Evolutionary conservation across 2,888 invertebrate species (phyloP).

Genomic region (Ecdyonurus torrentis): DNA sequence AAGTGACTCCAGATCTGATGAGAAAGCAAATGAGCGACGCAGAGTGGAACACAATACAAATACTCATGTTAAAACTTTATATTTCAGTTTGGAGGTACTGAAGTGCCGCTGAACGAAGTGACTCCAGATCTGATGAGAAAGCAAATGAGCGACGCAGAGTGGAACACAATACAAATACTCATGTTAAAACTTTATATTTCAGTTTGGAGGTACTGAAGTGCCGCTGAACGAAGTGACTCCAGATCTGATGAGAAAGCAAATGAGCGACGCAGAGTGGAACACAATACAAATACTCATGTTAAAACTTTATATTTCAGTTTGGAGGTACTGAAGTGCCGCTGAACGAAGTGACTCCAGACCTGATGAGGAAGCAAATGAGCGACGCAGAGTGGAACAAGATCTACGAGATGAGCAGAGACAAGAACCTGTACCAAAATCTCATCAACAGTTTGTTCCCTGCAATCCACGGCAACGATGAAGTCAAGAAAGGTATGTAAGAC

Average conservation of each 20-base stretch:
- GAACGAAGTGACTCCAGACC: slow-evolving; percentile 80
- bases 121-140: slow-evolving; percentile 83
- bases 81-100: no score
- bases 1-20: slow-evolving; percentile 81
- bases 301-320: slow-evolving; percentile 37
- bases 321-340: slow-evolving; percentile 69
- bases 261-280: slow-evolving; percentile 83
- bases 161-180: no score
- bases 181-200: no score
- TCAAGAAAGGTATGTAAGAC: slow-evolving; percentile 66
- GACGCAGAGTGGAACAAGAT: slow-evolving; percentile 89
- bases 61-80: no score
- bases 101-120: slow-evolving; percentile 91
- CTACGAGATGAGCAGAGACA: slow-evolving; percentile 93
- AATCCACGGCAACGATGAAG: slow-evolving; percentile 92
- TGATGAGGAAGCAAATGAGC: slow-evolving; percentile 87
- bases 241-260: slow-evolving; percentile 82
- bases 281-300: no score
- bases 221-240: slow-evolving; percentile 82
- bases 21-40: slow-evolving; percentile 84
- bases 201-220: slow-evolving; percentile 96
- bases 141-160: slow-evolving; percentile 83
- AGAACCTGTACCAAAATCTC: slow-evolving; percentile 75
- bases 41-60: slow-evolving; percentile 93
- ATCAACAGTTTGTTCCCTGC: slow-evolving; percentile 87